Base-by-base conservation (phyloP, 2,113 vertebrate species). In the Hippocampus guttulatus region DNA sequence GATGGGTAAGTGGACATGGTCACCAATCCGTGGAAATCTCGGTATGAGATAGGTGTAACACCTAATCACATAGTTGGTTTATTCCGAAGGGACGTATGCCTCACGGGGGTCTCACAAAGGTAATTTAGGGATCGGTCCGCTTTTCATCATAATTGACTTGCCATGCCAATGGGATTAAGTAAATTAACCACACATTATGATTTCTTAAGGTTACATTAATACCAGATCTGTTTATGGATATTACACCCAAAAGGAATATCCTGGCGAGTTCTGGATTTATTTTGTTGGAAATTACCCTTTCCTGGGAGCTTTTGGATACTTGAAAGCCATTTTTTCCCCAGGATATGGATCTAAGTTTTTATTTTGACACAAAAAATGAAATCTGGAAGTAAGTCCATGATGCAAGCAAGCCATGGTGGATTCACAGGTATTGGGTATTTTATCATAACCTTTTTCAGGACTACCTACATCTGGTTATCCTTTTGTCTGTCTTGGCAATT, bases 1-100 rank as follows among this genome's bases (percentile, higher is more conserved):
- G 92, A 93, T 90, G 92, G 92, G 92, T 93, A 93, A 93, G 92
- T 93, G 92, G 92, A 93, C 89, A 82, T 83, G 84, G 95, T 87
- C 90, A 90, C 89, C 88, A 88, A 80, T 83, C 70, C 86, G 85
- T 87, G 85, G 91, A 85, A 86, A 82, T 88, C 75, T 73, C 83
- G 77, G 78, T 91, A 87, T 92, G 85, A 90, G 86, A 91, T 86
- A 85, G 75, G 75, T 86, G 73, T 91, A 81, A 85, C 83, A 85
- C 84, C 82, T 78, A 78, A 86, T 88, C 87, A 85, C 84, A 84
- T 87, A 88, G 81, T 80, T 81, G 89, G 85, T 90, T 90, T 83
- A 80, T 86, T 77, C 67, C 10, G 75, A 75, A 86, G 81, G 73
- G 78, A 85, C 72, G 85, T 66, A 81, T 77, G 73, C 85, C 75